Conservation (phyloP, 2,113 vertebrate species). For the Egretta garzetta region DNA sequence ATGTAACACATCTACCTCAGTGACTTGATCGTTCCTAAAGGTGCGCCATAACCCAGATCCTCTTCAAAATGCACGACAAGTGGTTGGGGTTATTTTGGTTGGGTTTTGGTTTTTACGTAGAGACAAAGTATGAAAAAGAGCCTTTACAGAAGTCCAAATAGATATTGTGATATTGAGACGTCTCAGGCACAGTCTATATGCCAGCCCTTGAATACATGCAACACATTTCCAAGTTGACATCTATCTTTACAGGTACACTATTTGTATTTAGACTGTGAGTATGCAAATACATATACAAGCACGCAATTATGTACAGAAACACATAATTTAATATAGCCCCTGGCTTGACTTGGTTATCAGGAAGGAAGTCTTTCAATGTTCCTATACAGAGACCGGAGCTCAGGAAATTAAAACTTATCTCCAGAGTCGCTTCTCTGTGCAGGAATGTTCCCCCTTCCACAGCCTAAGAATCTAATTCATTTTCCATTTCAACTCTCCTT, state of each 20-base stretch:
- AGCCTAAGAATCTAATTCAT: constrained; percentile 28
- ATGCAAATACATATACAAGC: background rate
- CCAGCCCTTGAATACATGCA: background rate
- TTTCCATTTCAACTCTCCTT: constrained; percentile 36
- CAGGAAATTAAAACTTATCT: constrained; percentile 69
- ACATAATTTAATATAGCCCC: background rate
- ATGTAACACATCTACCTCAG: background rate
- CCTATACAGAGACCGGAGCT: constrained; percentile 34
- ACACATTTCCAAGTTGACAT: background rate
- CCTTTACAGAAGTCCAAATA: background rate
- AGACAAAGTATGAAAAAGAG: background rate
- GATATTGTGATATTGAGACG: background rate
- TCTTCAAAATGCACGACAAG: background rate
- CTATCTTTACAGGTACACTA: background rate
- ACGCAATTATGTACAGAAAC: constrained; percentile 17
- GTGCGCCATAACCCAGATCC: background rate
- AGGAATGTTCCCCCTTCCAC: constrained; percentile 57
- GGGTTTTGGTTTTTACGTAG: background rate
- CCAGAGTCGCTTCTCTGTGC: constrained; percentile 46
- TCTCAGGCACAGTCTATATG: background rate
- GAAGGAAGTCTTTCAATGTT: constrained; percentile 64
- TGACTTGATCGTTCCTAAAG: background rate
- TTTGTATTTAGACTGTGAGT: background rate
- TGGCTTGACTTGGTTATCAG: constrained; percentile 42
- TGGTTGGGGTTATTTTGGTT: rapidly evolving